These are phyloP conservation scores for Drosophila sechellia DNA, from an alignment of 1,140 invertebrate species.

Conservation along the genomic window DNA sequence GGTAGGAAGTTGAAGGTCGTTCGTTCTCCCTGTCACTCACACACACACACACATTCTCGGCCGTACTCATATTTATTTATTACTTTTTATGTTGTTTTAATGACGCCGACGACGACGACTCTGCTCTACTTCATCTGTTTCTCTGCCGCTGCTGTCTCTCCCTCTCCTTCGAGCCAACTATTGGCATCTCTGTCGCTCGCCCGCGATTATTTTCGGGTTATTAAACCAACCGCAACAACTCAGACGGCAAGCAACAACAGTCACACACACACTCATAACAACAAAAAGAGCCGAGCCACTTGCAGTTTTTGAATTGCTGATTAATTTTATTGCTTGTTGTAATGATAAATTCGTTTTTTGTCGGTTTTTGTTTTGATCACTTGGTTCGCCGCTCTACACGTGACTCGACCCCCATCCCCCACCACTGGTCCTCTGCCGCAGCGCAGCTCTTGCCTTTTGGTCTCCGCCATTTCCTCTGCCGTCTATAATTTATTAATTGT, in stretches of 20 bases:
- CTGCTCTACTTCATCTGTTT: conserved; percentile 64
- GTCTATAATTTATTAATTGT: conserved; percentile 82
- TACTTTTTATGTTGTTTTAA: conserved; percentile 83
- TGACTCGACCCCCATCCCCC: conserved; percentile 12
- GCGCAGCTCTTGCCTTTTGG: conserved; percentile 56
- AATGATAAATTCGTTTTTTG: conserved; percentile 83
- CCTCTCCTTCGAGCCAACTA: conserved; percentile 51
- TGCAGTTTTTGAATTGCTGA: conserved; percentile 83
- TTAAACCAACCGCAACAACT: conserved; percentile 74
- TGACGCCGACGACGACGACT: conserved; percentile 58
- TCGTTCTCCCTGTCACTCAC: conserved; percentile 63
- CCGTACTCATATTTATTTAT: conserved; percentile 79
- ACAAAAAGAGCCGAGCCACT: conserved; percentile 49
- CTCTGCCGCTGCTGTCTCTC: conserved; percentile 23
- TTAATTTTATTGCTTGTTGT: conserved; percentile 83
- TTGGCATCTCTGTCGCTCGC: conserved; percentile 64
- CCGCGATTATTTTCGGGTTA: conserved; percentile 79
- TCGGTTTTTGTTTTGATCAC: conserved; percentile 81
- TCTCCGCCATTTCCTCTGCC: conserved; percentile 33
- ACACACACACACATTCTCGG: conserved; percentile 33
- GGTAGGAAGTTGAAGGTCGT: conserved; percentile 82
- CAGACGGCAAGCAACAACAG: conserved; percentile 42
- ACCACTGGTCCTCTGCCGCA: conserved; percentile 30
- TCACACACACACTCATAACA: conserved; percentile 5
- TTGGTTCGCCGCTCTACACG: conserved; percentile 68